A percentile compares a stretch with the other conserved stretches of the same genome.
Evolutionary conservation across 1,140 invertebrate species (phyloP).

Genomic region (Apis florea): DNA sequence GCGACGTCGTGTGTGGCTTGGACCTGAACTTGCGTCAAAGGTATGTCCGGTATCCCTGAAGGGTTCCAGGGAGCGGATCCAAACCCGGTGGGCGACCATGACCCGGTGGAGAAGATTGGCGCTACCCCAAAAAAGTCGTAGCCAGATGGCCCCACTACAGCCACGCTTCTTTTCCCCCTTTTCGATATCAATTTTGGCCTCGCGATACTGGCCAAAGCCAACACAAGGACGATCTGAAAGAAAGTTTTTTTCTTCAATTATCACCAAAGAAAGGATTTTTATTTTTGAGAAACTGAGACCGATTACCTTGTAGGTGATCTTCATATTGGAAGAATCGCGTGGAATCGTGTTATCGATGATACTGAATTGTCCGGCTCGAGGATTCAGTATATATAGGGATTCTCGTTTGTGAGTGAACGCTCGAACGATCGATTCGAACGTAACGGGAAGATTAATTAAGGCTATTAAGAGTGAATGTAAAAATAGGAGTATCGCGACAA

Average conservation of each 20-base stretch:
- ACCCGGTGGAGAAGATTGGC: constrained; percentile 56
- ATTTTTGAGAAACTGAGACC: not conserved
- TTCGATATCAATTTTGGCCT: constrained; percentile 52
- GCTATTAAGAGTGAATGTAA: constrained; percentile 64
- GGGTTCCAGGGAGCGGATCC: constrained; percentile 67
- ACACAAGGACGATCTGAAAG: constrained; percentile 59
- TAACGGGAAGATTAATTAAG: constrained; percentile 72
- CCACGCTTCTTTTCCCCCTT: constrained; percentile 74
- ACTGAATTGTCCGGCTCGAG: constrained; percentile 57
- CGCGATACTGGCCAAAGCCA: constrained; percentile 53
- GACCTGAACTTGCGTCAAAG: constrained; percentile 73
- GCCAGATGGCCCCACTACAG: constrained; percentile 66
- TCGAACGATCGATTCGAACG: not conserved
- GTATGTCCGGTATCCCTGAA: constrained; percentile 64
- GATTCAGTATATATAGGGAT: constrained; percentile 72
- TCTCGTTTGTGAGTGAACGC: constrained; percentile 44
- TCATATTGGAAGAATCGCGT: constrained; percentile 67
- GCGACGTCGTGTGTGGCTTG: constrained; percentile 77
- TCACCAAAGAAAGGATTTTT: not conserved
- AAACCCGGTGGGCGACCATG: constrained; percentile 65
- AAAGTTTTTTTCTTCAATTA: not conserved
- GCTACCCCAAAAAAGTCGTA: constrained; percentile 71
- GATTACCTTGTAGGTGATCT: constrained; percentile 66
- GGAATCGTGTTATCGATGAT: constrained; percentile 43
- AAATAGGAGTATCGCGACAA: constrained; percentile 57